Base-by-base conservation (phyloP, 2,113 vertebrate species). In the Agelaius tricolor region DNA sequence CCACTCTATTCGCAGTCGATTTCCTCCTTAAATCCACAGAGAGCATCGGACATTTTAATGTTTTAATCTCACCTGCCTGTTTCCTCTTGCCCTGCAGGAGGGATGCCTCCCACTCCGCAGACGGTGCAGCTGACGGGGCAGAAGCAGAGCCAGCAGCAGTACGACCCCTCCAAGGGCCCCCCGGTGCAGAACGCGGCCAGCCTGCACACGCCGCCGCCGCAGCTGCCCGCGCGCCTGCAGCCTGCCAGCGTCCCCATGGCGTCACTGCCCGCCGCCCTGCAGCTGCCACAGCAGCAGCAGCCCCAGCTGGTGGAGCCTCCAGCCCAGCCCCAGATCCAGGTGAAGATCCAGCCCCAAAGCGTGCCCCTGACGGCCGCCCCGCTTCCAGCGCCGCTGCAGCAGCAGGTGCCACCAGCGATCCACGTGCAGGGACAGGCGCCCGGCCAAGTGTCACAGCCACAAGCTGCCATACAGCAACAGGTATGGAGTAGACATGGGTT, bases 151-250 rank as follows among this genome's bases (percentile, higher is more conserved):
- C 99, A 99, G 94, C 99, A 99, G 43, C 98, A 99, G 84, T 99
- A 99, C 12, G 99, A 99, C 97, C 98, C 98, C 9, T 99, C 99
- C 43, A 99, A 99, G 97, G 99, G 99, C 46, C 99, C 99, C 12
- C 99, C 99, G 0, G 99, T 99, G 86, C 99, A 99, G 98, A 99
- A 99, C 7, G 99, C 99, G 2, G 99, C 99, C 13, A 99, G 98
- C 54, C 97, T 99, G 66, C 99, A 99, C 94, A 99, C 99, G 0
- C 99, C 98, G 3, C 99, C 99, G 0, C 99, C 99, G 2, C 99
- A 99, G 96, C 97, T 99, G 77, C 99, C 99, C 0, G 95, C 98
- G 30, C 98, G 99, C 44, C 96, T 99, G 92, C 97, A 98, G 62
- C 97, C 98, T 39, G 93, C 98, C 31, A 97, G 61, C 2, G 80